Evolutionary conservation across 1,140 invertebrate genomes (phyloP), one percentile per base, ranked within the genome.

Genomic region (Drosophila albomicans): DNA sequence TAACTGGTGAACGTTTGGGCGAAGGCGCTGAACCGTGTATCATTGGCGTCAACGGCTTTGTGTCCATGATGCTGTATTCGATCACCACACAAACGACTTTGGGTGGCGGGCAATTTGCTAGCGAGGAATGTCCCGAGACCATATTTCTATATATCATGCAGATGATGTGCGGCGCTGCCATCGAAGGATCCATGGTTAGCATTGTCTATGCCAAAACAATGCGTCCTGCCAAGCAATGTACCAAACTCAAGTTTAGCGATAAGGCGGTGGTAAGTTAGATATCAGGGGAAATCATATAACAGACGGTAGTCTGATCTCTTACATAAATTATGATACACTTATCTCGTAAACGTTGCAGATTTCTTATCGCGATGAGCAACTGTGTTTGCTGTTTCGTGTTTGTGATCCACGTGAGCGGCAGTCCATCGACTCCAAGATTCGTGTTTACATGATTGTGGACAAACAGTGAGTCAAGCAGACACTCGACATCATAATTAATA

Each of bases 101-200:
- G 54, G 96, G 96, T 71, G 96, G 96, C 1, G 93, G 93, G 4
- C 93, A 97, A 56, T 96, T 95, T 91, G 96, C 96, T 1, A 97
- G 96, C 8, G 96, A 97, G 86, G 95, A 97, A 81, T 98, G 97
- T 91, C 95, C 96, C 0, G 96, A 97, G 91, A 96, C 96, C 0
- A 95, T 98, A 5, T 95, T 98, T 51, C 94, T 97, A 1, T 93
- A 95, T 78, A 93, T 94, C 6, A 74, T 93, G 49, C 94, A 95
- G 93, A 94, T 95, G 48, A 92, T 95, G 25, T 91, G 93, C 2
- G 94, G 94, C 0, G 93, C 94, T 1, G 93, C 93, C 1, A 90
- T 95, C 13, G 94, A 94, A 35, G 95, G 94, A 0, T 93, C 92
- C 13, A 91, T 95, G 51, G 92, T 94, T n/a, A 94, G 94, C 84